Evolutionary conservation across 2,888 invertebrate species (phyloP).

Genomic region (Metallyticus violacea): DNA sequence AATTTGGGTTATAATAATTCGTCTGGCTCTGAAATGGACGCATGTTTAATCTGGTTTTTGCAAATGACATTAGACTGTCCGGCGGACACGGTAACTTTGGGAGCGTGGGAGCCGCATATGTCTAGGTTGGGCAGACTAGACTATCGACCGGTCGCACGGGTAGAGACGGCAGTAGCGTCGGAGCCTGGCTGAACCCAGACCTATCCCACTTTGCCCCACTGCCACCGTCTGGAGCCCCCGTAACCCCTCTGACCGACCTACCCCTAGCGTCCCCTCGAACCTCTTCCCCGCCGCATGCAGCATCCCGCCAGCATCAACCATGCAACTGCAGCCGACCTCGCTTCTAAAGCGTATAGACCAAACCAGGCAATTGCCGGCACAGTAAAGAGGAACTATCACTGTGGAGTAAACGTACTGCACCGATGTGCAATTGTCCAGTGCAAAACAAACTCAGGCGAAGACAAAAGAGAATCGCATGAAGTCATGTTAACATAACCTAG

Average conservation of each 20-base stretch:
- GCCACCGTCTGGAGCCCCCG: slow-evolving; percentile 24
- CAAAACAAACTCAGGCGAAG: no score
- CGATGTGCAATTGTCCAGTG: background rate
- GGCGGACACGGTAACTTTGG: no score
- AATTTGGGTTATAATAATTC: no score
- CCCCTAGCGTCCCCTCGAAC: slow-evolving; percentile 13
- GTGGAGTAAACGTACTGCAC: background rate
- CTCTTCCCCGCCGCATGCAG: background rate
- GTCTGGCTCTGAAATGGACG: background rate
- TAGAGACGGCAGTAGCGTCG: slow-evolving; percentile 36
- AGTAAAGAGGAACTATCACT: slow-evolving; percentile 21
- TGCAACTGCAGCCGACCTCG: background rate
- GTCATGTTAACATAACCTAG: no score
- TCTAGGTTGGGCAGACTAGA: slow-evolving; percentile 40
- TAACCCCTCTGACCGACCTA: background rate
- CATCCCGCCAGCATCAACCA: background rate
- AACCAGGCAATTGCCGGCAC: slow-evolving; percentile 12
- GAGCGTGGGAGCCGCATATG: slow-evolving; percentile 33
- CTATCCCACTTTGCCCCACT: slow-evolving; percentile 33
- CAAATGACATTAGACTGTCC: background rate
- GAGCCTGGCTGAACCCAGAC: slow-evolving; percentile 33
- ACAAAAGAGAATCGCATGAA: no score
- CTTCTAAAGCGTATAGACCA: slow-evolving; percentile 24
- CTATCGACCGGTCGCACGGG: slow-evolving; percentile 40
- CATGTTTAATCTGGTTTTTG: background rate